phyloP scores from a whole-genome alignment of 2,113 vertebrate species.

The Cyphomyrus plagiostoma region DNA sequence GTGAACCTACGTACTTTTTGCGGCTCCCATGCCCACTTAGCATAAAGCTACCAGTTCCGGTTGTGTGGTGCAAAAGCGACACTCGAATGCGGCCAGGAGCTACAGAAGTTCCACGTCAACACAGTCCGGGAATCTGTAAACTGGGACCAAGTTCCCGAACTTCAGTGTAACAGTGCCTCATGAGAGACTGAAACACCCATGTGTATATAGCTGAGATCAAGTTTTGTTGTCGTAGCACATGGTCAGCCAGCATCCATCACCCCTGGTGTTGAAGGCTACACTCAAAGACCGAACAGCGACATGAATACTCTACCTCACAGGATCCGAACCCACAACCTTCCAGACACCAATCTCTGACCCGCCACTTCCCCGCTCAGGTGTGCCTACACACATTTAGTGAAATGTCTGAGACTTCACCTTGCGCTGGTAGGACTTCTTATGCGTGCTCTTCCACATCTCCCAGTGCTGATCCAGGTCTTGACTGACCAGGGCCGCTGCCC shows the following conservation, averaged over 20 bases:
- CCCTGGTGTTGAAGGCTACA: not conserved
- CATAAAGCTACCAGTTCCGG: too few relatives aligned
- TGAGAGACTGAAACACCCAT: not conserved
- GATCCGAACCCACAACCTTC: not conserved
- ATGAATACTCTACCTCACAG: not conserved
- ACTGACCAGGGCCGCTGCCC: slow-evolving; percentile 22
- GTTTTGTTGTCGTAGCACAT: not conserved
- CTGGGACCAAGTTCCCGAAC: not conserved
- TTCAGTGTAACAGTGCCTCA: not conserved
- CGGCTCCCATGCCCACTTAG: too few relatives aligned
- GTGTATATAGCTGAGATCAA: not conserved
- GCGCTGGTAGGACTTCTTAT: slow-evolving; percentile 49
- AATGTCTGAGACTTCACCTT: slow-evolving; percentile 30
- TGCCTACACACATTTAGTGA: not conserved
- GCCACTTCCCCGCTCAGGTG: not conserved
- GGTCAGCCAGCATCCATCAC: not conserved
- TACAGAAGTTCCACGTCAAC: too few relatives aligned
- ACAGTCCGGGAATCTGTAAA: not conserved
- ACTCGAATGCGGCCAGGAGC: too few relatives aligned
- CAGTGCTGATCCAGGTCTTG: slow-evolving; percentile 52
- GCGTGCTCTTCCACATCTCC: slow-evolving; percentile 60
- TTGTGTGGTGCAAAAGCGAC: too few relatives aligned
- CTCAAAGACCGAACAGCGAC: not conserved
- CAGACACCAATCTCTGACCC: not conserved
- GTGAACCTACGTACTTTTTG: too few relatives aligned